A percentile compares a stretch with the other conserved stretches of the same genome.
phyloP scores from a whole-genome alignment of 2,113 vertebrate species.

The Callorhinus ursinus region DNA sequence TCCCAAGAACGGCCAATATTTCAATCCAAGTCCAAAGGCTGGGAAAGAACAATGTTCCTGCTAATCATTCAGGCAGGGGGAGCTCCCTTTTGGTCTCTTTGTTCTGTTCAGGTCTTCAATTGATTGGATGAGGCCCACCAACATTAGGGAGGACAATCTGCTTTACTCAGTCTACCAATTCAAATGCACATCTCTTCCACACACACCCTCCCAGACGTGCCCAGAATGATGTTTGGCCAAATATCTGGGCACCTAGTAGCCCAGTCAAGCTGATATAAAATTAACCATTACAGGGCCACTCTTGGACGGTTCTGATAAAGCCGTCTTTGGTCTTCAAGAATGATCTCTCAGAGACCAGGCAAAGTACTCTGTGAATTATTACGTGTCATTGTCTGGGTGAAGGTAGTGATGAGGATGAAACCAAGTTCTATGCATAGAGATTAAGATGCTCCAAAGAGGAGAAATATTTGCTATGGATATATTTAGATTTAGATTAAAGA shows the following conservation, averaged over 20 bases:
- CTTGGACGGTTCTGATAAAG: background rate
- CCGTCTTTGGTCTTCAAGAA: background rate
- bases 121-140: background rate
- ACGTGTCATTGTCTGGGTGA: background rate
- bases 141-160: too few relatives aligned
- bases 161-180: background rate
- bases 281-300: background rate
- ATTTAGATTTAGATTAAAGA: background rate
- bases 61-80: background rate
- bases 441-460: background rate
- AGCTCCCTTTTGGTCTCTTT: background rate
- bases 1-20: background rate
- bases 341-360: background rate
- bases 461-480: background rate
- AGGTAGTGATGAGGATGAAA: background rate
- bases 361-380: background rate
- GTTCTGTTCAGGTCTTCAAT: background rate
- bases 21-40: background rate
- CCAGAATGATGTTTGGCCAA: background rate
- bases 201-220: fast-evolving
- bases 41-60: background rate
- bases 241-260: background rate
- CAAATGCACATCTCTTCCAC: background rate
- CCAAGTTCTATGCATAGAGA: background rate
- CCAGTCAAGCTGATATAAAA: background rate